Percentiles rank a stretch among this genome's conserved stretches.
phyloP scores from a whole-genome alignment of 2,888 invertebrate genomes.

The Busseola fusca region DNA sequence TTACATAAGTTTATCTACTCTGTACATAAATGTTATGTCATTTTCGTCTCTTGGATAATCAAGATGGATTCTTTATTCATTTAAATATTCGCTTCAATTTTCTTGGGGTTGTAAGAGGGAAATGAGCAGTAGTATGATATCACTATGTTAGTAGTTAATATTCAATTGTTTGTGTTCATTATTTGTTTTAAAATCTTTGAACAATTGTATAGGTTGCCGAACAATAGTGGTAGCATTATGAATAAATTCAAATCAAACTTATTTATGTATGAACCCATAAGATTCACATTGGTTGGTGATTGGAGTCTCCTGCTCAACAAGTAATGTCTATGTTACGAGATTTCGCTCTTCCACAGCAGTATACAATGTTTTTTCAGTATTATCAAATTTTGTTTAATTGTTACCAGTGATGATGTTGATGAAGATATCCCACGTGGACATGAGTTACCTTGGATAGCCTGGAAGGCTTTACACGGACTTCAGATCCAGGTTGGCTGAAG shows the following conservation, averaged over 20 bases:
- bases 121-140: background rate
- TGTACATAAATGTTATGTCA: background rate
- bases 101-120: background rate
- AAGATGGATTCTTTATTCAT: constrained; percentile 3
- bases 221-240: too few species aligned
- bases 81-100: background rate
- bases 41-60: constrained; percentile 10
- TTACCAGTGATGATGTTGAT: background rate
- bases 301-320: too few species aligned
- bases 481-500: background rate
- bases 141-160: background rate
- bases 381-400: background rate
- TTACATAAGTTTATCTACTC: constrained; percentile 17
- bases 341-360: too few species aligned
- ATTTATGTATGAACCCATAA: too few species aligned
- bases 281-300: too few species aligned
- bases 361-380: too few species aligned
- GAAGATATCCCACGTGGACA: background rate
- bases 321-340: too few species aligned
- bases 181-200: background rate
- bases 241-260: too few species aligned
- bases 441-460: too few species aligned
- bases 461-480: background rate
- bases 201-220: background rate
- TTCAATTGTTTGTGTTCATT: background rate